Percentiles rank a stretch among this genome's conserved stretches.
These are phyloP conservation scores for Agrilus cyanescens DNA, from an alignment of 2,888 invertebrate species.

Conservation along the genomic window DNA sequence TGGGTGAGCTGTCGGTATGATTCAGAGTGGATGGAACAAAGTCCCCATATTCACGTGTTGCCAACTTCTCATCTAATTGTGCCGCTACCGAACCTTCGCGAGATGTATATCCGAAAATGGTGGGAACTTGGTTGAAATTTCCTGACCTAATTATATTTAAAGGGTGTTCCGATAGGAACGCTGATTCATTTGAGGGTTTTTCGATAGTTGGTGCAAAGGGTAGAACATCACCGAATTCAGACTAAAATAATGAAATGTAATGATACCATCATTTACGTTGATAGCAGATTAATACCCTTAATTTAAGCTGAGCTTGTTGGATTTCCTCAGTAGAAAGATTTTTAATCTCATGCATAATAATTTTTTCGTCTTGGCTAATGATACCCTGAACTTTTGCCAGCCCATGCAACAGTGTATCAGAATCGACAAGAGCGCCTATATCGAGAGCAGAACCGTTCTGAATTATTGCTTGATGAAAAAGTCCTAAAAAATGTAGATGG, in stretches of 20 bases:
- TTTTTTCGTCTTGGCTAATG: no score
- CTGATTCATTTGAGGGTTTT: conserved; percentile 8
- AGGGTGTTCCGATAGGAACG: conserved; percentile 25
- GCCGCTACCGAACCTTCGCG: conserved; percentile 29
- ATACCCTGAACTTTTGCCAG: no score
- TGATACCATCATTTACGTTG: no score
- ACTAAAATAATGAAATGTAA: no score
- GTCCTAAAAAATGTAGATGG: conserved; percentile 35
- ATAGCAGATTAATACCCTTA: no score
- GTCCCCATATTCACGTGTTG: conserved; percentile 24
- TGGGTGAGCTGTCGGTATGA: conserved; percentile 19
- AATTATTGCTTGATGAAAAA: conserved; percentile 60
- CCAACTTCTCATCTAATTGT: conserved; percentile 11
- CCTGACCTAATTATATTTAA: conserved; percentile 23
- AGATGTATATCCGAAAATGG: conserved; percentile 27
- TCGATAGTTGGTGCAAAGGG: no score
- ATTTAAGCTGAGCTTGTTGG: no score
- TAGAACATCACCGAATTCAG: no score
- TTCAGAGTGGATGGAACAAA: conserved; percentile 26
- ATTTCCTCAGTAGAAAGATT: no score
- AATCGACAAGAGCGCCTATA: conserved; percentile 21
- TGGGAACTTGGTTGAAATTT: conserved; percentile 27
- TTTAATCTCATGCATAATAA: no score
- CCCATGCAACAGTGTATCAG: no score
- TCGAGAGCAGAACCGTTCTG: conserved; percentile 58